Percentiles rank a stretch among this genome's conserved stretches.
These are phyloP conservation scores for Drosophila bifasciata DNA, from an alignment of 1,140 invertebrate species.

Conservation along the genomic window DNA sequence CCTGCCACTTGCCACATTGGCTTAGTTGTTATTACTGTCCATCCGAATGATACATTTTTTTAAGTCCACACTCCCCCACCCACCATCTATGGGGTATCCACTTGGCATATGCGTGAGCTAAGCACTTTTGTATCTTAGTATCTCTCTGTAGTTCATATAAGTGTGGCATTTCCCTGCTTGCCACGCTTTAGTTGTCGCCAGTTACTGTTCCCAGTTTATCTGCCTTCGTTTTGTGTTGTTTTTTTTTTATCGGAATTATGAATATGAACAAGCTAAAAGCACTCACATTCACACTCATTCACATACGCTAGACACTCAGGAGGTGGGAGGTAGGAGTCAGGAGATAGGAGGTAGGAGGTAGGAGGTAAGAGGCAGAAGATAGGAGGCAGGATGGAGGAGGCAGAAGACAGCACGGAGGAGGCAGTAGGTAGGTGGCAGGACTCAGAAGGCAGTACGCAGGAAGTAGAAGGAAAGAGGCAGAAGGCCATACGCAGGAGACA, in stretches of 20 bases:
- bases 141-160: no score
- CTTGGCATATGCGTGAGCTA: no score
- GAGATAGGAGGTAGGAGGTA: no score
- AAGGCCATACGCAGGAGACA: no score
- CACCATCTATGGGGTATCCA: slow-evolving; percentile 2
- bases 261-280: slow-evolving; percentile 52
- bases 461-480: no score
- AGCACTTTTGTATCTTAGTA: no score
- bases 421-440: no score
- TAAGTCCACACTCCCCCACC: background rate
- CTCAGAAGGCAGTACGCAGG: no score
- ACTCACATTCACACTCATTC: background rate
- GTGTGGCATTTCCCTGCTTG: no score
- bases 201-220: slow-evolving; percentile 20
- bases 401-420: background rate
- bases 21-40: slow-evolving; percentile 48
- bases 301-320: background rate
- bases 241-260: slow-evolving; percentile 44
- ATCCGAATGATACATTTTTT: slow-evolving; percentile 49
- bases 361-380: no score
- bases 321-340: no score
- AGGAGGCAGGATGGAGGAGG: no score
- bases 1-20: slow-evolving; percentile 44
- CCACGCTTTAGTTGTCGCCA: background rate
- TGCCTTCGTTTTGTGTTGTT: background rate